Evolutionary conservation across 2,888 invertebrate genomes (phyloP), one percentile per base, ranked within the genome.

Genomic region (Drosophila rubida): DNA sequence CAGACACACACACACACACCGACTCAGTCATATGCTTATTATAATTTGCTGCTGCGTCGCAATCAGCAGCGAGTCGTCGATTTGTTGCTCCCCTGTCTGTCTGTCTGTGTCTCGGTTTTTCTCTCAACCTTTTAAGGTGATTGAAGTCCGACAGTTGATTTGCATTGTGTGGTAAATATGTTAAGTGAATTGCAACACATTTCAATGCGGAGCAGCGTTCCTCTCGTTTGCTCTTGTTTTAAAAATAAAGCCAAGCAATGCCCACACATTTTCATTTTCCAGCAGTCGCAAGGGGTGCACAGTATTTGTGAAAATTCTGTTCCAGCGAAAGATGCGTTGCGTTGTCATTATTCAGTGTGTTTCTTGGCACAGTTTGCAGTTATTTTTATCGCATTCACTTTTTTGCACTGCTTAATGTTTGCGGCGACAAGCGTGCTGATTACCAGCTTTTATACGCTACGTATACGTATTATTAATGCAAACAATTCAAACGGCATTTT

Each of bases 101-200:
- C 53, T 11, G 22, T 9, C 35, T 4, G 13, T 42, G 42, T 45
- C 30, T 45, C 19, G 8, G 39, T 30, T 44, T 55, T 44, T 41
- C 11, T 11, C 45, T 49, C 57, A 45, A 71, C 61, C 70, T 85
- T 78, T 87, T 62, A 77, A 67, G 75, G 68, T 80, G 81, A 87
- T 81, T 75, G 86, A 81, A 75, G 72, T 63, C 60, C 51, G 69
- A 82, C 82, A 74, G 68, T 78, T 87, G 75, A 78, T 75, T 71
- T 79, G 71, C 80, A 71, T 82, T 85, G 83, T 71, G 44, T 19
- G 19, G 42, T 25, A 54, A 75, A 54, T 48, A 53, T 65, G 50
- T 41, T 76, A 73, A 73, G 71, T 65, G 65, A 60, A 60, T 61
- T 70, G 60, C 58, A 60, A 45, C 48, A 39, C 13, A 54, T 50